A percentile compares a stretch with the other conserved stretches of the same genome.
Conservation (phyloP, 2,113 vertebrate genomes). For the Cynocephalus volans region DNA sequence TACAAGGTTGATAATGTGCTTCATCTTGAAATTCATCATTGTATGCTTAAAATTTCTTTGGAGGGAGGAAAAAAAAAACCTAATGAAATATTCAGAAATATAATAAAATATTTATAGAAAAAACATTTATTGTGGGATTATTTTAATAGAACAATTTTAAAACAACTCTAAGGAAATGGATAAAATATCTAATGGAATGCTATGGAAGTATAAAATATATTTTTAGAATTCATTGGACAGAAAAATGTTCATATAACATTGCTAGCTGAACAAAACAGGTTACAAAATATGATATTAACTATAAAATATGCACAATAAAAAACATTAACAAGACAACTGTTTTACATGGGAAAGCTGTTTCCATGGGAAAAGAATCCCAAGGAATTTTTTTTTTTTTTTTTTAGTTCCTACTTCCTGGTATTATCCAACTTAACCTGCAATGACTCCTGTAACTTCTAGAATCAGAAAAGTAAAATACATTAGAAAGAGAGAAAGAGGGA, state of each 20-base stretch:
- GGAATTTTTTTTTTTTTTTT: background rate
- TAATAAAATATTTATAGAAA: background rate
- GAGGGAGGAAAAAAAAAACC: background rate
- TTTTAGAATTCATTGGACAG: background rate
- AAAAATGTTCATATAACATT: background rate
- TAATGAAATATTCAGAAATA: background rate
- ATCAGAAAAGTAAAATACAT: background rate
- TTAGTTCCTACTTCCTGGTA: background rate
- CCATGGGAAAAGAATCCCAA: background rate
- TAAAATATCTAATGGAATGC: background rate
- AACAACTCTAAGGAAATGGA: background rate
- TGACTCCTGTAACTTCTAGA: background rate
- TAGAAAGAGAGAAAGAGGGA: too few species aligned
- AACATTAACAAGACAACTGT: background rate
- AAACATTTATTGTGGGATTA: background rate
- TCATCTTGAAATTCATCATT: background rate
- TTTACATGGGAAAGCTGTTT: background rate
- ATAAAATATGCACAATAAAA: background rate
- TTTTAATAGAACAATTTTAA: constrained; percentile 29
- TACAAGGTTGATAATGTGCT: background rate
- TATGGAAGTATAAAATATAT: background rate
- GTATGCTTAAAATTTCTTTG: background rate
- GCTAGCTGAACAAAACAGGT: background rate
- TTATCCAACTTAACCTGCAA: background rate
- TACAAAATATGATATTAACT: background rate